phyloP scores from a whole-genome alignment of 2,113 vertebrate genomes.

The Mesocricetus auratus region DNA sequence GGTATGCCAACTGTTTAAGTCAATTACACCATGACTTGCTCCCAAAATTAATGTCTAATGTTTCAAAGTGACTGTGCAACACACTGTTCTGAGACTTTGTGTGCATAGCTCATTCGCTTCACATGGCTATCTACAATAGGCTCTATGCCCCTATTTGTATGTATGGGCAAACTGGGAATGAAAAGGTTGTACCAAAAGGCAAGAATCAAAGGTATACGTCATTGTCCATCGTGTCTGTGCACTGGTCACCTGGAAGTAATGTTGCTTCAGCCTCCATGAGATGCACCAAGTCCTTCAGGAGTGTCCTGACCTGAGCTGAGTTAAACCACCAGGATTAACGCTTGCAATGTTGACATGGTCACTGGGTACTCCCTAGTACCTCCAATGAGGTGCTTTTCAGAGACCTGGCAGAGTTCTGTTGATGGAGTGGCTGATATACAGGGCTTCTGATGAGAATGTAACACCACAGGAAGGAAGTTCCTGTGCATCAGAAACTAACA shows the following conservation, averaged over 20 bases:
- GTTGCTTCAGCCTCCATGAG: background rate
- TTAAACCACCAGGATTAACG: background rate
- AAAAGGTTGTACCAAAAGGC: constrained; percentile 24
- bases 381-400: background rate
- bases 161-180: constrained; percentile 63
- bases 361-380: background rate
- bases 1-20: background rate
- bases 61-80: constrained; percentile 58
- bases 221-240: too few species aligned
- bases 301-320: too few species aligned
- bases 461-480: background rate
- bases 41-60: constrained; percentile 66
- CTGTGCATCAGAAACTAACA: background rate
- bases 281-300: too few species aligned
- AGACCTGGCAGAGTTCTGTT: background rate
- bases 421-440: background rate
- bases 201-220: background rate
- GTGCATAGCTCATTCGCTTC: constrained; percentile 69
- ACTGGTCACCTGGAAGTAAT: too few species aligned
- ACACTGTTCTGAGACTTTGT: constrained; percentile 45
- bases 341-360: background rate
- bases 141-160: constrained; percentile 70
- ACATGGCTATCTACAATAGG: constrained; percentile 35
- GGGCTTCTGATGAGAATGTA: background rate
- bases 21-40: constrained; percentile 51